Percentiles rank a stretch among this genome's conserved stretches.
phyloP scores from a whole-genome alignment of 2,888 invertebrate genomes.

The Drosophila pseudotakahashii region DNA sequence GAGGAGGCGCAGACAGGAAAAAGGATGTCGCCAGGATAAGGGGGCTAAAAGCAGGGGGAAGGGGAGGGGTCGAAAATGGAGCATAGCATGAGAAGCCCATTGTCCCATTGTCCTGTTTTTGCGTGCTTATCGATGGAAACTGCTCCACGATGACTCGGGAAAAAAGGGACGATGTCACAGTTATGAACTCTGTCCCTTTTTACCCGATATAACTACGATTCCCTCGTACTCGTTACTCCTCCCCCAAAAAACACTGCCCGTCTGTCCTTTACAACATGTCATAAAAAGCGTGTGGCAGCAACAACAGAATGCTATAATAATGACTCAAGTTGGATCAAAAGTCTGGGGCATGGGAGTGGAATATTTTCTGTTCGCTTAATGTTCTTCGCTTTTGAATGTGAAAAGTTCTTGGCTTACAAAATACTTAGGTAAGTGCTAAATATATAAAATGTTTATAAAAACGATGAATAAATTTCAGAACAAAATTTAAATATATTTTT shows the following conservation, averaged over 20 bases:
- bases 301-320: slow-evolving; percentile 52
- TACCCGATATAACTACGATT: slow-evolving; percentile 57
- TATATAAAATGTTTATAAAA: not conserved
- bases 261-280: slow-evolving; percentile 71
- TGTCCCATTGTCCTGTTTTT: slow-evolving; percentile 64
- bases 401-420: not conserved
- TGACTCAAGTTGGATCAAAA: slow-evolving; percentile 42
- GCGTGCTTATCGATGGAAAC: slow-evolving; percentile 68
- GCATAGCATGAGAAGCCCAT: slow-evolving; percentile 57
- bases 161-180: slow-evolving; percentile 45
- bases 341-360: slow-evolving; percentile 20
- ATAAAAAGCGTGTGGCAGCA: slow-evolving; percentile 59
- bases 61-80: slow-evolving; percentile 17
- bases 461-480: too few species aligned
- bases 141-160: slow-evolving; percentile 15
- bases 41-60: not conserved
- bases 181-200: slow-evolving; percentile 54
- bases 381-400: not conserved
- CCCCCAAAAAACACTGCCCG: slow-evolving; percentile 2
- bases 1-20: slow-evolving; percentile 68
- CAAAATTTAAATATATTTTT: too few species aligned
- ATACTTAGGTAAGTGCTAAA: not conserved
- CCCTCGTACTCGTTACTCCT: slow-evolving; percentile 14
- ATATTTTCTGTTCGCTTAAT: slow-evolving; percentile 6
- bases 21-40: slow-evolving; percentile 68